These are phyloP conservation scores for Tiliacea aurago DNA, from an alignment of 2,888 invertebrate genomes.

Conservation along the genomic window DNA sequence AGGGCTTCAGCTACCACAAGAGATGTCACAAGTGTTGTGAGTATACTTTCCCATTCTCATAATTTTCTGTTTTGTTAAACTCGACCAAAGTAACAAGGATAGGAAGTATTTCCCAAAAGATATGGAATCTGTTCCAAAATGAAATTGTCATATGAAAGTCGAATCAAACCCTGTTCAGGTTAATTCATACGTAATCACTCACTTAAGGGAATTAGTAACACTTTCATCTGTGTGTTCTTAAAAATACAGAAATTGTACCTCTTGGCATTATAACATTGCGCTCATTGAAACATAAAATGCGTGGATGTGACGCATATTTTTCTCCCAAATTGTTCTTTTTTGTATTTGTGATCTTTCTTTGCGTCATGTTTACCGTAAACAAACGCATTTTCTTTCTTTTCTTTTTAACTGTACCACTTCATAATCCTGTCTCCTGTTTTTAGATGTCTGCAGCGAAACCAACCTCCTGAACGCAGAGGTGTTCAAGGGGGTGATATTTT, in stretches of 20 bases:
- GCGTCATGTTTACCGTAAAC: no score
- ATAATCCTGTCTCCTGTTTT: neutral
- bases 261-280: no score
- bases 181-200: neutral
- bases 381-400: no score
- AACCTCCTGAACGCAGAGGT: slow-evolving; percentile 79
- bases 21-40: slow-evolving; percentile 83
- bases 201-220: neutral
- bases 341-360: no score
- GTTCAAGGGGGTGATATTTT: slow-evolving; percentile 85
- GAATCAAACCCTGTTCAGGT: neutral
- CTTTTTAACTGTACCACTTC: neutral
- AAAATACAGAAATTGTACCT: no score
- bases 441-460: slow-evolving; percentile 84
- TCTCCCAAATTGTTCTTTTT: no score
- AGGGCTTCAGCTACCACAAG: slow-evolving; percentile 81
- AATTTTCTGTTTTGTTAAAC: neutral
- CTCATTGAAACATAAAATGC: no score
- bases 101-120: neutral
- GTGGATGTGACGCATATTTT: no score
- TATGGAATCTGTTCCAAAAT: neutral
- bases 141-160: neutral
- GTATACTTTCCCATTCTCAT: slow-evolving; percentile 54
- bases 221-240: neutral
- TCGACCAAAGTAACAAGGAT: no score